A percentile compares a stretch with the other conserved stretches of the same genome.
phyloP scores from a whole-genome alignment of 2,888 invertebrate species.

The Apodemia mormo region DNA sequence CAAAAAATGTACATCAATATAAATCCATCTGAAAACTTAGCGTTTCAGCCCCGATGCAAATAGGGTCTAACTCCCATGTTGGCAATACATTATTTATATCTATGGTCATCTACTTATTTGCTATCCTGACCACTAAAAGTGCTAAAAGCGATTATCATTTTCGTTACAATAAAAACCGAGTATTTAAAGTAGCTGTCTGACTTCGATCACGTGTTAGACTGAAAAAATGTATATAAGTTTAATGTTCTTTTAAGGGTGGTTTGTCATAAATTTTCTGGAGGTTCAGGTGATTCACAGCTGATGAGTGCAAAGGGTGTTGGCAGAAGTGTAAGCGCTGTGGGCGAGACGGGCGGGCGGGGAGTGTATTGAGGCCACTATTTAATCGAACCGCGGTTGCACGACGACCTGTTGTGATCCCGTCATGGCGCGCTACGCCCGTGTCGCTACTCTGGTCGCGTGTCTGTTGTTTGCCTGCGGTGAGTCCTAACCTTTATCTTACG shows the following conservation, averaged over 20 bases:
- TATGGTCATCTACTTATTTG: too few relatives aligned
- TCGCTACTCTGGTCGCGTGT: slow-evolving; percentile 81
- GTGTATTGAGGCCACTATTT: slow-evolving; percentile 81
- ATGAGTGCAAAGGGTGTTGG: slow-evolving; percentile 74
- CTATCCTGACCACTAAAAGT: too few relatives aligned
- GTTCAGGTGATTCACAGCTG: slow-evolving; percentile 67
- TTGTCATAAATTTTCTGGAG: slow-evolving; percentile 34
- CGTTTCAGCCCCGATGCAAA: too few relatives aligned
- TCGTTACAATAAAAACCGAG: too few relatives aligned
- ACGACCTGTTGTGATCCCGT: slow-evolving; percentile 82
- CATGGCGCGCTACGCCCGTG: slow-evolving; percentile 82
- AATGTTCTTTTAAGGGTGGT: not conserved
- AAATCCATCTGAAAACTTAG: too few relatives aligned
- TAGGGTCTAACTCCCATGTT: too few relatives aligned
- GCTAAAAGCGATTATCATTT: too few relatives aligned
- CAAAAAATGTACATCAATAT: too few relatives aligned
- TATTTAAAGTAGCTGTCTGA: too few relatives aligned
- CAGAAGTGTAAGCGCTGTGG: slow-evolving; percentile 74
- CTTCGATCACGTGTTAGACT: too few relatives aligned
- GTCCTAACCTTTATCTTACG: slow-evolving; percentile 79
- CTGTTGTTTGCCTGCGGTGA: slow-evolving; percentile 81
- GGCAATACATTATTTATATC: too few relatives aligned
- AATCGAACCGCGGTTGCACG: slow-evolving; percentile 77
- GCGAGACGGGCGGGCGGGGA: slow-evolving; percentile 79
- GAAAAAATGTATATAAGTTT: too few relatives aligned